Evolutionary conservation across 1,140 invertebrate species (phyloP), one percentile per base, ranked within the genome.

Genomic region (Lepidostoma basale): DNA sequence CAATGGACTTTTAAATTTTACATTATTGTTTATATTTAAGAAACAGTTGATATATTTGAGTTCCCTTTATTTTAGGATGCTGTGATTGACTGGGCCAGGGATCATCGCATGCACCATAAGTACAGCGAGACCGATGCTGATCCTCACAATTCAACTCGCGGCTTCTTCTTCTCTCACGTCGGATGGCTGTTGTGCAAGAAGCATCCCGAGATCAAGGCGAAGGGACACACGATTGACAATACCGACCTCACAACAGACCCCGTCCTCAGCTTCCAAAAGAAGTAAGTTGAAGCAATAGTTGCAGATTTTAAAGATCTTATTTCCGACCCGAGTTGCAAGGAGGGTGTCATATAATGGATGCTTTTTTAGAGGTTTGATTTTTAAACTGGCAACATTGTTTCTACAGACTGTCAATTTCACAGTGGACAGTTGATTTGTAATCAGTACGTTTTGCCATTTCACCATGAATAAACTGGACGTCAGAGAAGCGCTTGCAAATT

Each of bases 121-220:
- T 89, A 85, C 78, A 84, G 82, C 30, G 88, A 89, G 68, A 88
- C 87, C 12, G 80, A 87, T 70, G 87, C 84, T n/a, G 88, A 89
- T 78, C 87, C 87, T 0, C 87, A 88, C 70, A 88, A 89, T 71
- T 83, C 85, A 0, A 80, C 79, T 0, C 81, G 92, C 22, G 93
- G 92, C 4, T 93, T 95, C 77, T 95, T 96, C 81, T 95, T 95
- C 76, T 80, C 92, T 1, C 93, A 95, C 74, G 83, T 95, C 36
- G 93, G 93, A 2, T 95, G 94, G 93, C 78, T 95, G 10, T 74
- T 95, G 39, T 87, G 87, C 44, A 82, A 84, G 40, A 95, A 96
- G 77, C 93, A 94, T 76, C 90, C 90, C 0, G 86, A 92, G 54
- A 89, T 95, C 14, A 89, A 83, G 44, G 79, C 79, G 33, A 93